phyloP scores from a whole-genome alignment of 2,797 vertebrate genomes.

The Poecilia gillii region DNA sequence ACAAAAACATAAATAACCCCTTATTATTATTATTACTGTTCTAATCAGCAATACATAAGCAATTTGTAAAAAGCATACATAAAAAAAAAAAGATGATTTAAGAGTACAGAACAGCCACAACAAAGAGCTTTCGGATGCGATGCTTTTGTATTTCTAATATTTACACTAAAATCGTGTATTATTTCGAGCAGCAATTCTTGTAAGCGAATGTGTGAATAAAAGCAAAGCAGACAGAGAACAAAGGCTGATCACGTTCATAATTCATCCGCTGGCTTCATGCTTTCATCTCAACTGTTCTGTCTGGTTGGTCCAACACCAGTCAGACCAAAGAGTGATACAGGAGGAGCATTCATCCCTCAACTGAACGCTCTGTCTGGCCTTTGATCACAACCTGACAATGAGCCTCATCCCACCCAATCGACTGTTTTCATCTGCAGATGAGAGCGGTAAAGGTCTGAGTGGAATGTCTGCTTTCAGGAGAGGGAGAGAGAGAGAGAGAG shows the following conservation, averaged over 20 bases:
- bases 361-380: slow-evolving; percentile 45
- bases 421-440: slow-evolving; percentile 26
- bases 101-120: slow-evolving; percentile 2
- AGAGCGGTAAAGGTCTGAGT: slow-evolving; percentile 42
- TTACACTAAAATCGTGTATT: not conserved
- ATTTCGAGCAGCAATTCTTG: not conserved
- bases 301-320: not conserved
- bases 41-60: slow-evolving; percentile 10
- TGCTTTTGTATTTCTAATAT: slow-evolving; percentile 11
- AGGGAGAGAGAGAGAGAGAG: not conserved
- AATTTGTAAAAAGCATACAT: slow-evolving; percentile 3
- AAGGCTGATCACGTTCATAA: slow-evolving; percentile 4
- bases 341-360: slow-evolving; percentile 26
- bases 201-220: not conserved
- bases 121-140: slow-evolving; percentile 1
- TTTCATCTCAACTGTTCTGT: slow-evolving; percentile 6
- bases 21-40: slow-evolving; percentile 19
- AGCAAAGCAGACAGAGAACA: not conserved
- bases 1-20: slow-evolving; percentile 43
- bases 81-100: not conserved
- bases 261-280: slow-evolving; percentile 10
- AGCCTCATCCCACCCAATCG: slow-evolving; percentile 43
- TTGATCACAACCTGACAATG: slow-evolving; percentile 47
- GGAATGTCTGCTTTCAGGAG: slow-evolving; percentile 36
- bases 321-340: slow-evolving; percentile 13